phyloP scores from a whole-genome alignment of 2,888 invertebrate species.

The Lasioglossum calceatum region DNA sequence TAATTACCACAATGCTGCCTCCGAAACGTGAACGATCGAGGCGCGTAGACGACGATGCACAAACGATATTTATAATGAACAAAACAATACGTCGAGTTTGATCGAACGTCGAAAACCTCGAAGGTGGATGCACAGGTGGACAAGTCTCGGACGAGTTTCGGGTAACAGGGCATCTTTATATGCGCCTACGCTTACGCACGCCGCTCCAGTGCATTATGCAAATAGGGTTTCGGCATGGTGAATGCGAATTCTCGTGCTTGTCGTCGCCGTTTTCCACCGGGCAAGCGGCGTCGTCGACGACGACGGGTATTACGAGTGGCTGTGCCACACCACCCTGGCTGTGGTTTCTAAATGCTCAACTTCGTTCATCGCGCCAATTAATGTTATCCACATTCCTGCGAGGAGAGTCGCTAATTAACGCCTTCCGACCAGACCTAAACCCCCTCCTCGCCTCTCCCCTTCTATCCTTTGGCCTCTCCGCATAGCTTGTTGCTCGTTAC shows the following conservation, averaged over 20 bases:
- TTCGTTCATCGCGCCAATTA: slow-evolving; percentile 73
- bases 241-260: slow-evolving; percentile 39
- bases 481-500: slow-evolving; percentile 17
- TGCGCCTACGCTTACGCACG: slow-evolving; percentile 13
- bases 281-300: slow-evolving; percentile 11
- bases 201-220: slow-evolving; percentile 28
- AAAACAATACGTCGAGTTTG: too few relatives aligned
- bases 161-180: slow-evolving; percentile 31
- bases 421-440: slow-evolving; percentile 50
- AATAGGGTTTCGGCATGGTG: slow-evolving; percentile 27
- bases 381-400: slow-evolving; percentile 71
- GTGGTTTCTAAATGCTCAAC: slow-evolving; percentile 58
- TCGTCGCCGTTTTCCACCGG: slow-evolving; percentile 48
- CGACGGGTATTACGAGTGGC: slow-evolving; percentile 23
- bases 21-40: background rate
- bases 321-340: background rate
- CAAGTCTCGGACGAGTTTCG: slow-evolving; percentile 34
- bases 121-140: background rate
- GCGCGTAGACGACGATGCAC: too few relatives aligned
- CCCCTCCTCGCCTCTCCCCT: slow-evolving; percentile 17
- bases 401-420: slow-evolving; percentile 70
- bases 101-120: background rate
- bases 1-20: background rate
- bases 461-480: background rate
- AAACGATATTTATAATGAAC: too few relatives aligned